Evolutionary conservation across 1,140 invertebrate genomes (phyloP).

Genomic region (Brachionus rubens): DNA sequence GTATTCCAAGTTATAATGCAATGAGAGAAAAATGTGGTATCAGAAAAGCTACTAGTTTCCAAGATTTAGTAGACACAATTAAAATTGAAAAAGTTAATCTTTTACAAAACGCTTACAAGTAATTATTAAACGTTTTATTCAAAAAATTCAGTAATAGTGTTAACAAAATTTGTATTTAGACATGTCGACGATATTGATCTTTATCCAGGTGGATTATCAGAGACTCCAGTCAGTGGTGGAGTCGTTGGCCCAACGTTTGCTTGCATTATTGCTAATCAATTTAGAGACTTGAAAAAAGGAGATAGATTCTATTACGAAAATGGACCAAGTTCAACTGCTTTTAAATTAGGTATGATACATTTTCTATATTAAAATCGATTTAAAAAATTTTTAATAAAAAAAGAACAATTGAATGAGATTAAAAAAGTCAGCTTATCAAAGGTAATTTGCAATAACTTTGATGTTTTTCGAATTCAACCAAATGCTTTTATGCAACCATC

Average conservation of each 20-base stretch:
- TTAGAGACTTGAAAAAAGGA: conserved; percentile 78
- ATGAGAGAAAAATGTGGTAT: conserved; percentile 74
- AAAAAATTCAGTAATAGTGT: background rate
- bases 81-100: background rate
- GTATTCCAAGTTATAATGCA: conserved; percentile 81
- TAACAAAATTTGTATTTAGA: background rate
- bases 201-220: conserved; percentile 71
- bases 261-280: conserved; percentile 88
- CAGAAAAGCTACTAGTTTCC: conserved; percentile 1
- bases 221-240: conserved; percentile 76
- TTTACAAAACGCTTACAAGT: conserved; percentile 19
- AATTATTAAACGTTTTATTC: background rate
- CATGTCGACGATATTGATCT: conserved; percentile 50
- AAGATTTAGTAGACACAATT: conserved; percentile 37
- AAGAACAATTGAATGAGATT: conserved; percentile 38
- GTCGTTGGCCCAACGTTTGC: conserved; percentile 90
- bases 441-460: conserved; percentile 27
- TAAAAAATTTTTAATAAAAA: too few relatives aligned
- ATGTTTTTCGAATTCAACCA: conserved; percentile 17
- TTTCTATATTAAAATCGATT: too few relatives aligned
- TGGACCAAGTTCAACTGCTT: conserved; percentile 29
- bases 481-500: conserved; percentile 11
- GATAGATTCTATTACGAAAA: conserved; percentile 93
- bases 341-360: conserved; percentile 16
- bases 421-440: conserved; percentile 11